These are phyloP conservation scores for Sylvietta virens DNA, from an alignment of 2,113 vertebrate species.

Conservation along the genomic window DNA sequence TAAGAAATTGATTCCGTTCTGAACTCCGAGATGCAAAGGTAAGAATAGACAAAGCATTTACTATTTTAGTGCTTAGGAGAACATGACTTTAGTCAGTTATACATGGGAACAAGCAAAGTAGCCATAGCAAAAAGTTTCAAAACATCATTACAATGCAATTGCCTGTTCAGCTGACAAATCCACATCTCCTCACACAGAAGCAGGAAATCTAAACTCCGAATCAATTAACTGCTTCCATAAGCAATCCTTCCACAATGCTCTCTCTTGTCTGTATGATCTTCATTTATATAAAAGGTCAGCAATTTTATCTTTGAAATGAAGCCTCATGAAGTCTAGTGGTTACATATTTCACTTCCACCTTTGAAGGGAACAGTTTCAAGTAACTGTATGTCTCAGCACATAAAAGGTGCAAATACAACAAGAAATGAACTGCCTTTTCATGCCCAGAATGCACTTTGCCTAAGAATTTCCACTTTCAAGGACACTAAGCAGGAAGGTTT, in stretches of 20 bases:
- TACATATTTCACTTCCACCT: constrained; percentile 34
- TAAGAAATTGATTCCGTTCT: background rate
- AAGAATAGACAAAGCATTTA: background rate
- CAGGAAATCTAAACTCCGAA: background rate
- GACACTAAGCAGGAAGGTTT: background rate
- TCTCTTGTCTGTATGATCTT: background rate
- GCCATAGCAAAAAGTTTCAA: background rate
- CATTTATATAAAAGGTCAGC: background rate
- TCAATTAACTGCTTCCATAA: constrained; percentile 6
- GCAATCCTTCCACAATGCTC: background rate
- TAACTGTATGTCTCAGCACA: background rate
- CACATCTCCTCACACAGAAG: background rate
- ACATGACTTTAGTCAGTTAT: background rate
- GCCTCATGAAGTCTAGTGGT: background rate
- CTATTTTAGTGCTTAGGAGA: background rate
- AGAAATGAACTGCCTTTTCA: background rate
- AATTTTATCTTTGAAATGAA: constrained; percentile 25
- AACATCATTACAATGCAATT: background rate
- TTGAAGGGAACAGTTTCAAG: background rate
- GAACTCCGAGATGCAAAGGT: background rate
- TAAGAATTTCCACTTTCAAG: background rate
- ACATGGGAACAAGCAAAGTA: background rate
- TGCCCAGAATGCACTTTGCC: background rate
- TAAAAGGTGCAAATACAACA: background rate
- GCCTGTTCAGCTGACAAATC: background rate